Percentiles rank a stretch among this genome's conserved stretches.
Conservation (phyloP, 2,113 vertebrate genomes). For the Gopherus evgoodei region DNA sequence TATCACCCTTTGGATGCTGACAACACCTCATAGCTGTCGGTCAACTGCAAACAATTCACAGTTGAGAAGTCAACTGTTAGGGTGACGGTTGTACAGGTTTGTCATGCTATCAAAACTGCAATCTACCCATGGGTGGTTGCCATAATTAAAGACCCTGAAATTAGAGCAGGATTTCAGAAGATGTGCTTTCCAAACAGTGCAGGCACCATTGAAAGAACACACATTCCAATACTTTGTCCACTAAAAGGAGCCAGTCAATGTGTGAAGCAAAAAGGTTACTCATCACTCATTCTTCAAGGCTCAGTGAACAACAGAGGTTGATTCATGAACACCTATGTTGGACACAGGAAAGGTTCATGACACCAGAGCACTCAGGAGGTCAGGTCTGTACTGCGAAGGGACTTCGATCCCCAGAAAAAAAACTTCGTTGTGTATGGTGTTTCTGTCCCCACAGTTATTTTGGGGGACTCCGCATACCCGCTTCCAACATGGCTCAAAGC, state of each 20-base stretch:
- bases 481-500: no score
- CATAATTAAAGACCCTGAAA: background rate
- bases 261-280: background rate
- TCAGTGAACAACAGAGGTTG: background rate
- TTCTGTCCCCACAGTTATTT: no score
- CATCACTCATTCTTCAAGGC: background rate
- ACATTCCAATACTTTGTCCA: background rate
- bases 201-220: no score
- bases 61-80: background rate
- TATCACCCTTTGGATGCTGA: background rate
- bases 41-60: background rate
- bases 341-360: no score
- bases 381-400: no score
- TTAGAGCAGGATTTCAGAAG: background rate
- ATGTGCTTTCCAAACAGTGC: background rate
- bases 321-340: background rate
- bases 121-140: background rate
- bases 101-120: background rate
- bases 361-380: no score
- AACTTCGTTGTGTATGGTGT: no score
- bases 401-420: no score
- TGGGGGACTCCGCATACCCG: no score
- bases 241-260: background rate
- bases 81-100: background rate
- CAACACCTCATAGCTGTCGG: background rate